These are phyloP conservation scores for Actenoides lindsayi DNA, from an alignment of 2,113 vertebrate genomes.

Conservation along the genomic window DNA sequence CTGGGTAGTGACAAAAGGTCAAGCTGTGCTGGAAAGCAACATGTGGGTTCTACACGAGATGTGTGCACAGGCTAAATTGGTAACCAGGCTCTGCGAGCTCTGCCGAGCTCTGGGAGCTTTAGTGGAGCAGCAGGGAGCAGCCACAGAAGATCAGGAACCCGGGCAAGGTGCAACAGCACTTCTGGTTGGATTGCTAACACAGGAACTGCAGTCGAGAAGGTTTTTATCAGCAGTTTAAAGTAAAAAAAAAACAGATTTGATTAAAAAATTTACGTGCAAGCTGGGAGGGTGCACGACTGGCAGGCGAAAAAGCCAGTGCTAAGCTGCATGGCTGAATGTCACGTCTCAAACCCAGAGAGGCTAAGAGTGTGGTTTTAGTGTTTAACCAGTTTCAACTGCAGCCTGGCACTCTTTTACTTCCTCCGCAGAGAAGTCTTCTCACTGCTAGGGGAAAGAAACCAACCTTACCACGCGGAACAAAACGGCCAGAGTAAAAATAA, in stretches of 20 bases:
- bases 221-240: neutral
- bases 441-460: conserved; percentile 68
- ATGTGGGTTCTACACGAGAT: conserved; percentile 48
- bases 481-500: conserved; percentile 75
- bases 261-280: neutral
- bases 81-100: conserved; percentile 47
- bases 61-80: conserved; percentile 30
- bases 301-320: conserved; percentile 20
- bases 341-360: conserved; percentile 77
- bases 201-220: neutral
- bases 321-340: conserved; percentile 75
- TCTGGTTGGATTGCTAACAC: neutral
- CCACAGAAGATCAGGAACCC: neutral
- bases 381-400: conserved; percentile 81
- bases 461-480: conserved; percentile 65
- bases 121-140: conserved; percentile 39
- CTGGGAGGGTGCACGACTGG: conserved; percentile 26
- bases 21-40: conserved; percentile 65
- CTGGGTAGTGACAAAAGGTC: conserved; percentile 74
- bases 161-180: neutral
- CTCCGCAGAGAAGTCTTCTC: conserved; percentile 66
- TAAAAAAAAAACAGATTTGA: neutral
- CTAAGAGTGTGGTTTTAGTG: conserved; percentile 79
- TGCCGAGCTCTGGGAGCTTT: conserved; percentile 43
- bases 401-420: conserved; percentile 81